Conservation (phyloP, 2,888 invertebrate genomes). For the Dexiosoma caninum region DNA sequence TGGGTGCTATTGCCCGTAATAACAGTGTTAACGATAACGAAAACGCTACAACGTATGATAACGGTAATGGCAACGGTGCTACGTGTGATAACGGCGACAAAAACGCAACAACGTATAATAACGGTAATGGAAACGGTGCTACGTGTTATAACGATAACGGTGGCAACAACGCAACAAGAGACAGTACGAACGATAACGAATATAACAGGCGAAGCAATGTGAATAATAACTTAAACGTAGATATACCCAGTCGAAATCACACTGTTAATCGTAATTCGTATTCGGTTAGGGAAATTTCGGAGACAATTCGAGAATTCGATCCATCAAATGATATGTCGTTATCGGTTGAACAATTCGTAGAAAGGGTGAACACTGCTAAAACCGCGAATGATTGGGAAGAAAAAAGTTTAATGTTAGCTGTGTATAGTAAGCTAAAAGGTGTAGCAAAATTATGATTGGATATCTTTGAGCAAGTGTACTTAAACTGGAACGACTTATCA, state of each 20-base stretch:
- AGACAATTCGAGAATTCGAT: conserved; percentile 19
- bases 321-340: conserved; percentile 34
- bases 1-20: neutral
- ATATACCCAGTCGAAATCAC: no score
- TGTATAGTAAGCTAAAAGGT: conserved; percentile 48
- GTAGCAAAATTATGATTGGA: conserved; percentile 35
- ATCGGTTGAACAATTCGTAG: conserved; percentile 27
- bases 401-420: conserved; percentile 37
- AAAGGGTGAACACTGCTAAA: conserved; percentile 16
- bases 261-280: neutral
- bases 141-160: neutral
- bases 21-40: neutral
- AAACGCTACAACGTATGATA: no score
- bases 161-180: no score
- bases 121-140: neutral
- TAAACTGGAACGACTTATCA: conserved; percentile 10
- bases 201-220: neutral
- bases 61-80: neutral
- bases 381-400: neutral
- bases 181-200: neutral
- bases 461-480: neutral
- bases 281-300: conserved; percentile 16
- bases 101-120: neutral
- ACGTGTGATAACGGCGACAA: neutral
- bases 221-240: no score